phyloP scores from a whole-genome alignment of 1,140 invertebrate species.

The Sipha flava region DNA sequence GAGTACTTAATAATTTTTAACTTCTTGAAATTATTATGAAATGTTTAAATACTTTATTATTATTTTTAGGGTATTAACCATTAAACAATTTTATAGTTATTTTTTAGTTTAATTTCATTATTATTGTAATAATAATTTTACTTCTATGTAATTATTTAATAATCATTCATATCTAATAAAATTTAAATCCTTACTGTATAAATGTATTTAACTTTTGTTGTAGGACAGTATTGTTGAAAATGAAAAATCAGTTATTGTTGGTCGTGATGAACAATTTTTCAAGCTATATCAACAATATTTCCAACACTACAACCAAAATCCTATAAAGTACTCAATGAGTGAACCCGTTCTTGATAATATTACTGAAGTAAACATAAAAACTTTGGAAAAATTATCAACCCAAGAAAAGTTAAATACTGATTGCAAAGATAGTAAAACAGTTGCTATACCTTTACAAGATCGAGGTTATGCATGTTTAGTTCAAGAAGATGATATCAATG shows the following conservation, averaged over 20 bases:
- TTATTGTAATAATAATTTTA: too few species aligned
- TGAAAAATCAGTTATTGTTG: neutral
- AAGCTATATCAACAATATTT: neutral
- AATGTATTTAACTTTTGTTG: neutral
- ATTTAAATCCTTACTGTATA: too few species aligned
- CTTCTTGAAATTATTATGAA: too few species aligned
- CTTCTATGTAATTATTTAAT: too few species aligned
- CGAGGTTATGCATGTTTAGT: neutral
- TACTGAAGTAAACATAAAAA: neutral
- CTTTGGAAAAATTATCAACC: neutral
- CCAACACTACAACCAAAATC: slow-evolving; percentile 16
- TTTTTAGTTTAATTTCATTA: too few species aligned
- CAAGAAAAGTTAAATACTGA: neutral
- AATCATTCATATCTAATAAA: too few species aligned
- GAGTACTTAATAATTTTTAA: too few species aligned
- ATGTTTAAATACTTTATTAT: too few species aligned
- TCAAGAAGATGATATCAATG: neutral
- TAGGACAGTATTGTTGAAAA: neutral
- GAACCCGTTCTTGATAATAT: neutral
- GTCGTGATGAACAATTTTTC: neutral
- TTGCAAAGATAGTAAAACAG: neutral
- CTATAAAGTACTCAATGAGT: neutral
- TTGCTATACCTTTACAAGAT: neutral
- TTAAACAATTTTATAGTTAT: too few species aligned
- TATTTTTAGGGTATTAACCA: too few species aligned